Evolutionary conservation across 64 coral and sea anemone genomes (phyloP), one percentile per base, ranked within the genome.

Genomic region (Montipora capricornis): DNA sequence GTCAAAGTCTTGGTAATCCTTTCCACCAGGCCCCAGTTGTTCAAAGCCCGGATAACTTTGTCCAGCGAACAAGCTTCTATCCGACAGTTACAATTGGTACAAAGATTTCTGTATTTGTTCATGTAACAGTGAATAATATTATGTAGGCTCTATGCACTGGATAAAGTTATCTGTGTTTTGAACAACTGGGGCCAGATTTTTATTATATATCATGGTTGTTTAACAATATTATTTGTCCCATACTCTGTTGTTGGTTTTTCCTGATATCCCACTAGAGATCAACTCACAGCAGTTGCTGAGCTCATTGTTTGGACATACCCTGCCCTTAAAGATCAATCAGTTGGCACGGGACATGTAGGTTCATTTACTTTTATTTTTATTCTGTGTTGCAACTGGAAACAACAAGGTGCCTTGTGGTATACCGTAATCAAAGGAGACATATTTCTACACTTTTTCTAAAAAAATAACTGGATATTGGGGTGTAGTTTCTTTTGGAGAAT

Each of bases 261-360:
- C 47, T 92, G 90, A 48, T 92, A 96, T 87, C 90, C 90, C 29
- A 92, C 90, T 47, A 95, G 51, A 66, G 37, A 91, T 17, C 94
- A 95, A 51, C 50, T 95, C 10, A 87, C 83, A 9, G 84, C 17
- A 29, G 46, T 95, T 74, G 37, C 94, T 8, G 59, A 92, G 16
- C 9, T 81, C 0, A 92, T 95, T 52, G 26, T 96, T 14, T 74
- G 26, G 47, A 77, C 14, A 69, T 92, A 91, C 20, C 90, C 90
- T 46, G 74, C 89, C 74, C 75, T 96, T 12, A 89, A 92, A 52
- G 95, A 96, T 73, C 82, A 46, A 50, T 67, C 84, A 37, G 81
- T 96, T 92, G 90, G 84, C 8, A 89, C 62, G 49, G 90, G 85
- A 81, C 89, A 92, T 87, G 94, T 95, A 91, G 92, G 94, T 88